These are phyloP conservation scores for Heliconius ismenius DNA, from an alignment of 2,888 invertebrate species.

Conservation along the genomic window DNA sequence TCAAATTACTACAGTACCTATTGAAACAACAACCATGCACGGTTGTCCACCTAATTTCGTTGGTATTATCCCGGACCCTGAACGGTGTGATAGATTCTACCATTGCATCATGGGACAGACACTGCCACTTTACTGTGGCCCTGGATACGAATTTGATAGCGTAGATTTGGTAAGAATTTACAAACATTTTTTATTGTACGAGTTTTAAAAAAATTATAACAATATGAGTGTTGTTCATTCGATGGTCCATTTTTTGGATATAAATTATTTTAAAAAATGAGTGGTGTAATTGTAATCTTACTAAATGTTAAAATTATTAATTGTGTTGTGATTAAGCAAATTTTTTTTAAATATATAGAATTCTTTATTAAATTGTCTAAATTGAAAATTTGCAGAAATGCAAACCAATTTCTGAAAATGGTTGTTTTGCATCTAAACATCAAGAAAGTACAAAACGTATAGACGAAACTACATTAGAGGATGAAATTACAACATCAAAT, in stretches of 20 bases:
- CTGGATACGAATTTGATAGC: conserved; percentile 36
- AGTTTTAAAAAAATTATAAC: not conserved
- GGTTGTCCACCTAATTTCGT: conserved; percentile 44
- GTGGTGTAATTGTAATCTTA: too few relatives aligned
- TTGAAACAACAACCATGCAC: conserved; percentile 35
- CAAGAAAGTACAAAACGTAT: not conserved
- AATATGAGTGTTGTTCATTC: too few relatives aligned
- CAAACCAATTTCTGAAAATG: conserved; percentile 3
- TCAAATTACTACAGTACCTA: conserved; percentile 34
- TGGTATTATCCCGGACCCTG: conserved; percentile 45
- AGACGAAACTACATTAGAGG: not conserved
- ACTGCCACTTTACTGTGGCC: conserved; percentile 42
- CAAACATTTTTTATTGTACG: not conserved
- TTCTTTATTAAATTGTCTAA: not conserved
- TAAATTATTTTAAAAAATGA: too few relatives aligned
- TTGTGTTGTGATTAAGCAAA: not conserved
- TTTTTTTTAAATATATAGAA: too few relatives aligned
- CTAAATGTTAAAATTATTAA: not conserved
- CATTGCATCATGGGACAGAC: conserved; percentile 43
- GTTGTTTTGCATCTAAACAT: conserved; percentile 8
- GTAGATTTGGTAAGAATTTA: conserved; percentile 6
- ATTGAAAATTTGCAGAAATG: not conserved
- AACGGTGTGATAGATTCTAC: conserved; percentile 45
- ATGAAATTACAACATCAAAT: not conserved
- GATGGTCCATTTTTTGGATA: too few relatives aligned